phyloP scores from a whole-genome alignment of 2,888 invertebrate species.

The Nomada ferruginata region DNA sequence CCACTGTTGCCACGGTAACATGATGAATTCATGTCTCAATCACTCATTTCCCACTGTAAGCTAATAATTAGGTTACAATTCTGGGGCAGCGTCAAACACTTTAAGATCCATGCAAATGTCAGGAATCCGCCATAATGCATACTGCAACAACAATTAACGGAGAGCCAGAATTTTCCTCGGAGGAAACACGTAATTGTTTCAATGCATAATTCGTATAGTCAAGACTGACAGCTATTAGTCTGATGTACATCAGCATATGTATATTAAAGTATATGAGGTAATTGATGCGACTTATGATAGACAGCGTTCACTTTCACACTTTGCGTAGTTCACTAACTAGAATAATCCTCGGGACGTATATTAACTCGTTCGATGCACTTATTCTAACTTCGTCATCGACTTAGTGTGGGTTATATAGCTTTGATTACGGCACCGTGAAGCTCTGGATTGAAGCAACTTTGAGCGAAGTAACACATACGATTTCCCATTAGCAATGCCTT shows the following conservation, averaged over 20 bases:
- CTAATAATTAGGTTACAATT: neutral
- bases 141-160: constrained; percentile 21
- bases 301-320: constrained; percentile 33
- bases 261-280: constrained; percentile 51
- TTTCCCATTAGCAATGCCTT: constrained; percentile 1
- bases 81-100: neutral
- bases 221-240: constrained; percentile 39
- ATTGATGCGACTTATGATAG: constrained; percentile 38
- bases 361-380: constrained; percentile 19
- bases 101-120: neutral
- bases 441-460: constrained; percentile 13
- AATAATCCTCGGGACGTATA: neutral
- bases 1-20: too few relatives aligned
- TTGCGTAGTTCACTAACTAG: neutral
- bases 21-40: neutral
- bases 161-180: constrained; percentile 28
- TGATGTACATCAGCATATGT: constrained; percentile 28
- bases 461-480: neutral
- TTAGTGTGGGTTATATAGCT: neutral
- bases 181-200: constrained; percentile 48
- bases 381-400: constrained; percentile 30
- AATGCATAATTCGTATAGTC: constrained; percentile 34
- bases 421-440: constrained; percentile 36
- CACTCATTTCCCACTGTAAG: constrained; percentile 1
- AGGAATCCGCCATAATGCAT: neutral